These are phyloP conservation scores for Ennomos quercinarius DNA, from an alignment of 2,888 invertebrate species.

Conservation along the genomic window DNA sequence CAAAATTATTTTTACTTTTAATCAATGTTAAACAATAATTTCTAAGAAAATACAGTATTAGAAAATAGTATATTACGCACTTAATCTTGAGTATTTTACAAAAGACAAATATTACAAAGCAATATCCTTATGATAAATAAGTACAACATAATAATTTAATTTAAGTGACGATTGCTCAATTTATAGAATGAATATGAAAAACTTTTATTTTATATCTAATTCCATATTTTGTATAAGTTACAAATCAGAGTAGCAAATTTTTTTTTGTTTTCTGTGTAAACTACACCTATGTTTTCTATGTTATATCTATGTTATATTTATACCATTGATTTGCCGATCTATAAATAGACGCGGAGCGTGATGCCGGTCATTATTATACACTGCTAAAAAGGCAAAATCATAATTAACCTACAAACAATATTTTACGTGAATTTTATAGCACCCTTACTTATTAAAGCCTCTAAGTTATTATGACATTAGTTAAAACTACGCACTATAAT, in stretches of 20 bases:
- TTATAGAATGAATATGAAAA: constrained; percentile 59
- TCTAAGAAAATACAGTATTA: constrained; percentile 19
- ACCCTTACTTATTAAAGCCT: not conserved
- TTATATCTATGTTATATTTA: too few species aligned
- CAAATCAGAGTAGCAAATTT: constrained; percentile 6
- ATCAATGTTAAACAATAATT: constrained; percentile 1
- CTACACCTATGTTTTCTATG: too few species aligned
- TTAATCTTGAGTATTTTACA: constrained; percentile 34
- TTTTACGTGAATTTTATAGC: too few species aligned
- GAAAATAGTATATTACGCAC: constrained; percentile 18
- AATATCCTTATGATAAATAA: constrained; percentile 71
- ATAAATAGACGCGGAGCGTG: too few species aligned
- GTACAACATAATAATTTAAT: constrained; percentile 73
- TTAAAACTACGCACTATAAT: too few species aligned
- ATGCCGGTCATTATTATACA: too few species aligned
- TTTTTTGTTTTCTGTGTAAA: constrained; percentile 33
- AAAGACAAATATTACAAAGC: constrained; percentile 31
- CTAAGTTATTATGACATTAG: too few species aligned
- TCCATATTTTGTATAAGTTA: too few species aligned
- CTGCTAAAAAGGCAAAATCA: too few species aligned
- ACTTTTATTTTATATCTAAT: constrained; percentile 7
- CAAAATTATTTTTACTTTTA: constrained; percentile 4
- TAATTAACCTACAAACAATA: too few species aligned
- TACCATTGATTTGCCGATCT: too few species aligned
- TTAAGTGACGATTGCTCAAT: constrained; percentile 81